Conservation (phyloP, 2,113 vertebrate species). For the Stigmatopora nigra region DNA sequence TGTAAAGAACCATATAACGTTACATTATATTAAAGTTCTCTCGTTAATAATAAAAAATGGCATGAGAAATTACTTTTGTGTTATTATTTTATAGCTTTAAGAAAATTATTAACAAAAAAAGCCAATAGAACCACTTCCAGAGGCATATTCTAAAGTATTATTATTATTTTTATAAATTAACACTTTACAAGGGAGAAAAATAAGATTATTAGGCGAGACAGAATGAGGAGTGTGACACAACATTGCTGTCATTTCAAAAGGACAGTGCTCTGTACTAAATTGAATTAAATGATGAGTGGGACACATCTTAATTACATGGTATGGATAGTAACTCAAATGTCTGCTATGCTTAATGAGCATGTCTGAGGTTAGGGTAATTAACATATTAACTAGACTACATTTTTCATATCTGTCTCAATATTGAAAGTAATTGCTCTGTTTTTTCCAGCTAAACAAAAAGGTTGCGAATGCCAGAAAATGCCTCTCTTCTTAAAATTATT, state of each 20-base stretch:
- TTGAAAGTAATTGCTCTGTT: constrained; percentile 13
- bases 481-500: not conserved
- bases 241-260: constrained; percentile 30
- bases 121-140: too few species aligned
- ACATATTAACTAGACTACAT: constrained; percentile 18
- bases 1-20: too few species aligned
- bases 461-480: not conserved
- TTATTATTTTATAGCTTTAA: too few species aligned
- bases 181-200: not conserved
- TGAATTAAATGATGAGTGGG: constrained; percentile 22
- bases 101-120: too few species aligned
- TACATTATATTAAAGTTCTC: too few species aligned
- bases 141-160: too few species aligned
- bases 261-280: constrained; percentile 14
- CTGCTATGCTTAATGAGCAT: constrained; percentile 23
- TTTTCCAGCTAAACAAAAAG: not conserved
- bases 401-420: constrained; percentile 16
- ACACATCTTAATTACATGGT: constrained; percentile 12
- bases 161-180: too few species aligned
- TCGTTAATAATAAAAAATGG: too few species aligned
- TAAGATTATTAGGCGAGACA: constrained; percentile 17
- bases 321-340: constrained; percentile 38
- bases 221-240: constrained; percentile 14
- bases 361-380: constrained; percentile 26
- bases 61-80: too few species aligned